phyloP scores from a whole-genome alignment of 2,113 vertebrate genomes.

The Gasterosteus nipponicus region DNA sequence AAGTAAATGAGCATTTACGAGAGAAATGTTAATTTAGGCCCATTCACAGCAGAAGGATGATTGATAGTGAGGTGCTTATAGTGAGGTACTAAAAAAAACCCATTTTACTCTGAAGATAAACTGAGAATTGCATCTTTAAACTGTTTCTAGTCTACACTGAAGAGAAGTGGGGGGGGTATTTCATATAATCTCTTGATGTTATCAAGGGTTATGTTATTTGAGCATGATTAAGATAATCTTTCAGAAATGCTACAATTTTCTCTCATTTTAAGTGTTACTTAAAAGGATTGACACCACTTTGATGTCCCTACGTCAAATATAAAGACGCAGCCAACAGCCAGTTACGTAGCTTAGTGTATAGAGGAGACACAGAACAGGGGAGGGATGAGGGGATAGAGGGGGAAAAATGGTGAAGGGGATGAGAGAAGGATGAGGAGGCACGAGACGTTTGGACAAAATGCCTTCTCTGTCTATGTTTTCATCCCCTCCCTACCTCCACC shows the following conservation, averaged over 20 bases:
- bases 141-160: not conserved
- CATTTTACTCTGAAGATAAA: not conserved
- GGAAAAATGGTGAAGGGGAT: not conserved
- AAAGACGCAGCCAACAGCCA: not conserved
- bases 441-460: slow-evolving; percentile 25
- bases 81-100: not conserved
- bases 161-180: not conserved
- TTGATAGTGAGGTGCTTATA: not conserved
- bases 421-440: slow-evolving; percentile 2
- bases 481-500: not conserved
- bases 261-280: not conserved
- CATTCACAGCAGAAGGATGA: not conserved
- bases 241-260: not conserved
- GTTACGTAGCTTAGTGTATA: not conserved
- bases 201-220: not conserved
- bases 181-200: not conserved
- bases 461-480: not conserved
- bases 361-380: not conserved
- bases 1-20: not conserved
- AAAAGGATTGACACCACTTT: not conserved
- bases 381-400: not conserved
- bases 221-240: not conserved
- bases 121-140: not conserved
- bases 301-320: not conserved
- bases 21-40: not conserved